Base-by-base conservation (phyloP, 2,888 invertebrate species). In the Agriopis leucophaearia region DNA sequence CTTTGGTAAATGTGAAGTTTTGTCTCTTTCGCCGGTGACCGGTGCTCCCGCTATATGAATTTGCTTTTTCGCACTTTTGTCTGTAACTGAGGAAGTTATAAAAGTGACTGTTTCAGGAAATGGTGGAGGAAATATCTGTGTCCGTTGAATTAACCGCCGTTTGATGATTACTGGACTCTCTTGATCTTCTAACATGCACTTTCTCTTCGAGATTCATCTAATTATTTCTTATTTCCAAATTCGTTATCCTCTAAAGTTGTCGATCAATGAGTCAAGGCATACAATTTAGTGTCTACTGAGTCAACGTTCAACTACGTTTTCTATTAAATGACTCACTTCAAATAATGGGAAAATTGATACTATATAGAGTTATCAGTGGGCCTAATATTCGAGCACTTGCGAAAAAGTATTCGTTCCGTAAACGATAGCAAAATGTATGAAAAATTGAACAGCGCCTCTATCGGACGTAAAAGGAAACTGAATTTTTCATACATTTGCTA, bases 1-100 rank as follows among this genome's bases (percentile, higher is more conserved):
- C 89, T 89, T 85, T 81, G 82, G 82, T 86, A 86, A 88, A 85
- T 84, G 80, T 80, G 82, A 81, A 84, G 87, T 88, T 90, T 90
- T 90, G 88, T 89, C 90, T 82, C 84, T 86, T 83, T 85, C 80
- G 45, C 67, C 71, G 76, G 73, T 75, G 74, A 71, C 74, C 75
- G 74, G 74, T 80, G 79, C 74, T 80, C 84, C 79, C 79, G 65
- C 69, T 75, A 66, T 74, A n/a, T 70, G 67, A 55, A 48, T 62
- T 36, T 61, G 27, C 66, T 74, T 78, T 78, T 78, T 64, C 38
- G 62, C 71, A 60, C 54, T 67, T 60, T 47, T 64, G 47, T 55
- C 36, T 13, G 10, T 58, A 40, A 15, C 50, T 7, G 38, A 63
- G 63, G 67, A 63, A 67, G 63, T 59, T 63, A 54, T 63, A 67